phyloP scores from a whole-genome alignment of 2,888 invertebrate genomes.

The Drosophila nigricruria region DNA sequence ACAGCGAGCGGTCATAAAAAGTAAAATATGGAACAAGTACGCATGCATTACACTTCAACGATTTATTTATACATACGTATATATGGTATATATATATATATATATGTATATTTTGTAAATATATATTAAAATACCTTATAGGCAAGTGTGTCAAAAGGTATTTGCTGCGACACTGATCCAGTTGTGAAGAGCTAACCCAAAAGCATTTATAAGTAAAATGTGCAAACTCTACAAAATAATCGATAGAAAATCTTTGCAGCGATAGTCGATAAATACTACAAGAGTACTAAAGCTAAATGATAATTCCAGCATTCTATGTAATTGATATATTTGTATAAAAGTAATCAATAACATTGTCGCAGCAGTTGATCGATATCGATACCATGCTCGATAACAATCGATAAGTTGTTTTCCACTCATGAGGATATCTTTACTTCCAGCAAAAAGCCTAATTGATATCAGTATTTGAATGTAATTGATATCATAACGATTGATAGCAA shows the following conservation, averaged over 20 bases:
- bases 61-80: slow-evolving; percentile 22
- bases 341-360: background rate
- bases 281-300: too few relatives aligned
- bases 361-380: too few relatives aligned
- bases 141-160: background rate
- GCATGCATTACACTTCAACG: slow-evolving; percentile 45
- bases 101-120: slow-evolving; percentile 1
- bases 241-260: background rate
- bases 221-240: background rate
- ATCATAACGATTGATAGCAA: too few relatives aligned
- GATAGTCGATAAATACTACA: too few relatives aligned
- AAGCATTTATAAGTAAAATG: background rate
- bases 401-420: too few relatives aligned
- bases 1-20: slow-evolving; percentile 33
- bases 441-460: too few relatives aligned
- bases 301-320: too few relatives aligned
- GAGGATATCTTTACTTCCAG: too few relatives aligned
- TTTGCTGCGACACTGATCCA: background rate
- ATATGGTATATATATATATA: slow-evolving; percentile 1
- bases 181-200: background rate
- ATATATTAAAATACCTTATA: slow-evolving; percentile 36
- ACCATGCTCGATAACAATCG: background rate
- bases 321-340: background rate
- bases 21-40: slow-evolving; percentile 14
- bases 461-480: too few relatives aligned